These are phyloP conservation scores for Cydia fagiglandana DNA, from an alignment of 1,140 invertebrate species.

Conservation along the genomic window DNA sequence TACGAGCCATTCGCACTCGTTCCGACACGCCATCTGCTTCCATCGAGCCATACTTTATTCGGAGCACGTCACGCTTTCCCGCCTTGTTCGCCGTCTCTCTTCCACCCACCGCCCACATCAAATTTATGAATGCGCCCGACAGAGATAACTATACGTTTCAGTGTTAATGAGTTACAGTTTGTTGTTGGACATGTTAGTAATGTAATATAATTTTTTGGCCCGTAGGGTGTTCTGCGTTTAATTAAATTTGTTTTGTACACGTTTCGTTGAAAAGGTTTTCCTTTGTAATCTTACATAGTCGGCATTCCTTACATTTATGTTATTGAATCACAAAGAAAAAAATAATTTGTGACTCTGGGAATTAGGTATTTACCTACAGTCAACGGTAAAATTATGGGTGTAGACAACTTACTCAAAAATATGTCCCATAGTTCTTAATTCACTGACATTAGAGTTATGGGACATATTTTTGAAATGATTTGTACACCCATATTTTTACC, in stretches of 20 bases:
- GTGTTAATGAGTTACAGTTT: conserved; percentile 35
- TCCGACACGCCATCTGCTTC: conserved; percentile 35
- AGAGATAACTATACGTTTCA: conserved; percentile 40
- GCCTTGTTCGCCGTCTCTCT: conserved; percentile 41
- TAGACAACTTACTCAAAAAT: too few species aligned
- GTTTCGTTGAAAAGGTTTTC: conserved; percentile 1
- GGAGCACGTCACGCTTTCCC: conserved; percentile 46
- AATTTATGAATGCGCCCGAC: conserved; percentile 39
- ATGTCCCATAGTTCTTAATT: too few species aligned
- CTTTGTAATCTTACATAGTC: not conserved
- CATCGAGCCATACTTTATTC: conserved; percentile 45
- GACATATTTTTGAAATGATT: too few species aligned
- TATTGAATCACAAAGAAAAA: too few species aligned
- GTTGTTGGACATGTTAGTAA: conserved; percentile 28
- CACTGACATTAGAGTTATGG: too few species aligned
- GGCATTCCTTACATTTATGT: not conserved
- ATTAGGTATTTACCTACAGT: too few species aligned
- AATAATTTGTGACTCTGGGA: too few species aligned
- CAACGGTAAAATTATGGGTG: too few species aligned
- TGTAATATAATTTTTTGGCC: conserved; percentile 27
- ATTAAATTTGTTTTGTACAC: conserved; percentile 21
- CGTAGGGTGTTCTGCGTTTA: conserved; percentile 14
- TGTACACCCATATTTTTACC: too few species aligned
- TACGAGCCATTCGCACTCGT: conserved; percentile 13
- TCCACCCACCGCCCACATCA: conserved; percentile 13